A percentile compares a stretch with the other conserved stretches of the same genome.
phyloP scores from a whole-genome alignment of 2,797 vertebrate species.

The Buphagus erythrorhynchus region DNA sequence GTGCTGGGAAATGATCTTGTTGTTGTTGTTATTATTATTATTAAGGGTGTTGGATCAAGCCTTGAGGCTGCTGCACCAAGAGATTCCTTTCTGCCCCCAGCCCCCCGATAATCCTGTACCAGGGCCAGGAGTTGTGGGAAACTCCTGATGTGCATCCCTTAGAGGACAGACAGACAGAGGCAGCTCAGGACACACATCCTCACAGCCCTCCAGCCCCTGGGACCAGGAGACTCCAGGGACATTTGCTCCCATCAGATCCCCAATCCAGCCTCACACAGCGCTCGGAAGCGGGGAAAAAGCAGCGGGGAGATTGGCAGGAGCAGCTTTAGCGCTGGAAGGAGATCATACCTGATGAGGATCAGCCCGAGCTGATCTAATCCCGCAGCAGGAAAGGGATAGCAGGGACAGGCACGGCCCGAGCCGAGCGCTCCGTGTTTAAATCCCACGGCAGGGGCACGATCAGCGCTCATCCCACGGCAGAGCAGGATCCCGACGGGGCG shows the following conservation, averaged over 20 bases:
- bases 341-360: constrained; percentile 31
- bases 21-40: accelerated
- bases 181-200: neutral
- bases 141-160: accelerated
- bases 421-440: neutral
- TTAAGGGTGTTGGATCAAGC: neutral
- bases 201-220: accelerated
- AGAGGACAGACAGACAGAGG: neutral
- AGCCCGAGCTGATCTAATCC: constrained; percentile 10
- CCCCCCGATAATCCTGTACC: accelerated
- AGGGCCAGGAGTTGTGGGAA: neutral
- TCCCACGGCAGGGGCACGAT: neutral
- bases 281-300: too few species aligned
- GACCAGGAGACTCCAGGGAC: accelerated
- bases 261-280: accelerated
- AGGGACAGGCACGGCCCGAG: neutral
- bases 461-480: neutral
- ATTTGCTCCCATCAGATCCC: neutral
- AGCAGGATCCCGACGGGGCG: neutral
- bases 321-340: neutral
- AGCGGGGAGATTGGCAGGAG: neutral
- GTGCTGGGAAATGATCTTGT: neutral
- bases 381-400: neutral
- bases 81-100: neutral
- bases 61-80: neutral